A percentile compares a stretch with the other conserved stretches of the same genome.
These are phyloP conservation scores for Sinohyriopsis cumingii DNA, from an alignment of 2,888 invertebrate species.

Conservation along the genomic window DNA sequence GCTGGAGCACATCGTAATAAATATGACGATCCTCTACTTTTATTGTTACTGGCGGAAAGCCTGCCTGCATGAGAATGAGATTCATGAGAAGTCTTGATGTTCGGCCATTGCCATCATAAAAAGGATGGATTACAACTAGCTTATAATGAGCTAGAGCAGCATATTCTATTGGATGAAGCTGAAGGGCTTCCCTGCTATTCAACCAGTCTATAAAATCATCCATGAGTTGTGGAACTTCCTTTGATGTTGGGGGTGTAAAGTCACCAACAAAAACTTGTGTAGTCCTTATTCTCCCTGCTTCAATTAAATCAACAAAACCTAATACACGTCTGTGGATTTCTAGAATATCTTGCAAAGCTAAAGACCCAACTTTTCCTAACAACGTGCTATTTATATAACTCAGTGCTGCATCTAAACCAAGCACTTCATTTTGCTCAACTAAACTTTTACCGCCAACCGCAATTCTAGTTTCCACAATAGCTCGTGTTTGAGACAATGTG, in stretches of 20 bases:
- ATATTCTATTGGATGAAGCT: slow-evolving; percentile 92
- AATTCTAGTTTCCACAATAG: slow-evolving; percentile 89
- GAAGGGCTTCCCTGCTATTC: slow-evolving; percentile 85
- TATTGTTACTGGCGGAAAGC: slow-evolving; percentile 96
- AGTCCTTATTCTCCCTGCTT: slow-evolving; percentile 88
- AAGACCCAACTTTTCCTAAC: slow-evolving; percentile 80
- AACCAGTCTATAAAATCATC: slow-evolving; percentile 92
- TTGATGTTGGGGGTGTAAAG: slow-evolving; percentile 93
- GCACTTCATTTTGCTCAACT: slow-evolving; percentile 96
- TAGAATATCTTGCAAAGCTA: slow-evolving; percentile 88
- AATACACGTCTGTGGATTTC: slow-evolving; percentile 93
- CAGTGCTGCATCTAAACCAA: slow-evolving; percentile 92
- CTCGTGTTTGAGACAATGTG: slow-evolving; percentile 91
- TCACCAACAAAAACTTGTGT: slow-evolving; percentile 89
- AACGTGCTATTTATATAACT: slow-evolving; percentile 86
- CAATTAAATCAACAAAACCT: slow-evolving; percentile 94
- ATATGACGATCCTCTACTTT: slow-evolving; percentile 84
- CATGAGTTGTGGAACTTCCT: slow-evolving; percentile 87
- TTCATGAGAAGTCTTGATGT: slow-evolving; percentile 97
- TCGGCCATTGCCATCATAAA: slow-evolving; percentile 96
- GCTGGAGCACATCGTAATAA: slow-evolving; percentile 87
- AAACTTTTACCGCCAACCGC: slow-evolving; percentile 90
- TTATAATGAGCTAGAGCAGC: slow-evolving; percentile 98
- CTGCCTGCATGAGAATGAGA: slow-evolving; percentile 90
- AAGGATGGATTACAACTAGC: slow-evolving; percentile 96